Percentiles rank a stretch among this genome's conserved stretches.
phyloP scores from a whole-genome alignment of 2,797 vertebrate species.

The Miopithecus talapoin region DNA sequence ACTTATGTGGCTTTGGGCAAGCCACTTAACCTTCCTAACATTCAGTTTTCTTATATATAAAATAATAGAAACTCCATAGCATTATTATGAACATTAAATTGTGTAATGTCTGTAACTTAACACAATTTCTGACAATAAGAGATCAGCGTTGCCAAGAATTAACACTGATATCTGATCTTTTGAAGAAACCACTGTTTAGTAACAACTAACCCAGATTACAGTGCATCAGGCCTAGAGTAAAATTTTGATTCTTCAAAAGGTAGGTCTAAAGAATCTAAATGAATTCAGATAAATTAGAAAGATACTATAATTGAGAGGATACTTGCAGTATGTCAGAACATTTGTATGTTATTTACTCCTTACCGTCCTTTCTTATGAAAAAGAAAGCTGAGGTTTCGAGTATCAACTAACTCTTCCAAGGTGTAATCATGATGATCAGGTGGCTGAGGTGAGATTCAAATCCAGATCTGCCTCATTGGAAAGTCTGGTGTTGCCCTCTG shows the following conservation, averaged over 20 bases:
- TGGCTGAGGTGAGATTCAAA: not conserved
- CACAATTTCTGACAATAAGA: not conserved
- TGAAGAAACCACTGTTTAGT: not conserved
- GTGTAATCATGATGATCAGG: not conserved
- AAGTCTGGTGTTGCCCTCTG: not conserved
- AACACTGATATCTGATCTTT: not conserved
- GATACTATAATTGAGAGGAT: not conserved
- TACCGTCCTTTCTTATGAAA: not conserved
- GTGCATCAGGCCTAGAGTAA: not conserved
- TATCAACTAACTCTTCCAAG: not conserved
- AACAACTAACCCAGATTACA: not conserved
- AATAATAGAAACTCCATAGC: not conserved
- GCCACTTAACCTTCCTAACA: not conserved
- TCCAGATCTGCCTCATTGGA: not conserved
- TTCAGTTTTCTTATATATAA: not conserved
- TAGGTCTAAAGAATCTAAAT: not conserved
- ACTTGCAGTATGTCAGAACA: not conserved
- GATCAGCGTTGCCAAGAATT: not conserved
- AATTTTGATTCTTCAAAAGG: not conserved
- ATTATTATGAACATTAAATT: not conserved
- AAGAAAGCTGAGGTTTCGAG: conserved; percentile 1
- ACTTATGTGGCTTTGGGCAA: not conserved
- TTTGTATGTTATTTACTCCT: not conserved
- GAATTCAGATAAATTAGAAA: not conserved
- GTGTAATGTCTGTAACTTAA: not conserved